Evolutionary conservation across 2,113 vertebrate genomes (phyloP).

Genomic region (Tonatia bakeri): DNA sequence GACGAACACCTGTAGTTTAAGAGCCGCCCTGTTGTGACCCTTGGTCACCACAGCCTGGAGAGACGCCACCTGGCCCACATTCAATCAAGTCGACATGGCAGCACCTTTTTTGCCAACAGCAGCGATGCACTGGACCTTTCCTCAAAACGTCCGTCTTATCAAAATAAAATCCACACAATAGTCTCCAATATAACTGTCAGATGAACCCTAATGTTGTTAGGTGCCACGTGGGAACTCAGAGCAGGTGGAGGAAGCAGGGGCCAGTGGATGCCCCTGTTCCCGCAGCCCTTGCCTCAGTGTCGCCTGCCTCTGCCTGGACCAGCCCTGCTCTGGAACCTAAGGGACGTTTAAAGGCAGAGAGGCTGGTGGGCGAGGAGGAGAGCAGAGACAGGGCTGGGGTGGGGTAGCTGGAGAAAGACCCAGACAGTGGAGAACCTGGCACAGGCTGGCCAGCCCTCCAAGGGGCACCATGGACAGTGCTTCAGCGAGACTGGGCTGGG

Average conservation of each 20-base stretch:
- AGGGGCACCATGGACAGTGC: background rate
- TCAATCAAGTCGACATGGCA: background rate
- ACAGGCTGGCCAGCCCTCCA: background rate
- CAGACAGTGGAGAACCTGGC: fast-evolving
- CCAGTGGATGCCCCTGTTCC: background rate
- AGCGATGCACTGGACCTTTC: background rate
- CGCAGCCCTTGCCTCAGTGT: background rate
- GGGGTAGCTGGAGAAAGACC: background rate
- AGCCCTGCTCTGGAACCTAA: background rate
- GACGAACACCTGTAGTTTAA: background rate
- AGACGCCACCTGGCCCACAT: too few relatives aligned
- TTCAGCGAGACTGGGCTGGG: background rate
- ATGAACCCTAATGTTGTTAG: background rate
- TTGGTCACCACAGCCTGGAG: too few relatives aligned
- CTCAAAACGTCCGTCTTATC: background rate
- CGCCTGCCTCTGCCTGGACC: background rate
- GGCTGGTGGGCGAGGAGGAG: background rate
- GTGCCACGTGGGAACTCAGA: background rate
- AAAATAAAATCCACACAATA: background rate
- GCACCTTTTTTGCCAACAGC: background rate
- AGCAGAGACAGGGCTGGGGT: background rate
- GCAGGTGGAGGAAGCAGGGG: background rate
- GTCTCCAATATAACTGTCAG: background rate
- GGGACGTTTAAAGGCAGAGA: background rate
- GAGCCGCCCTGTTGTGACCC: background rate